Conservation (phyloP, 1,140 invertebrate species). For the Megathymus violae region DNA sequence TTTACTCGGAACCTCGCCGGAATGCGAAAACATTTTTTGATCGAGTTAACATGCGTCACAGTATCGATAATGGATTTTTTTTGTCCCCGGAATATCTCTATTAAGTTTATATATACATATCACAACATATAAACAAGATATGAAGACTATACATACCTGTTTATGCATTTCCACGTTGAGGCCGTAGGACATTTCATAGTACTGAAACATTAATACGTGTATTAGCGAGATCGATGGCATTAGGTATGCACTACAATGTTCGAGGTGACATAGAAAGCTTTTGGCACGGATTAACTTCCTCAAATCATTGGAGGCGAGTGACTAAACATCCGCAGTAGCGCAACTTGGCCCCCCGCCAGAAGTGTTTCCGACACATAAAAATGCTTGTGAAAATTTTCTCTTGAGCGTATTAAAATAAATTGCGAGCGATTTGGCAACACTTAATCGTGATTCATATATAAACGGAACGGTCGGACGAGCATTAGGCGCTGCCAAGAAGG, state of each 20-base stretch:
- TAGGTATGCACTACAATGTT: conserved; percentile 59
- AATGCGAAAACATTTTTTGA: conserved; percentile 57
- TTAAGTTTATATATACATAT: no score
- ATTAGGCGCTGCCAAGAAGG: conserved; percentile 70
- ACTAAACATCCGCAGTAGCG: conserved; percentile 79
- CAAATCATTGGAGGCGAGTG: conserved; percentile 78
- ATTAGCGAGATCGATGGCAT: conserved; percentile 68
- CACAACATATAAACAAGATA: neutral
- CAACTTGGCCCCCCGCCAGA: conserved; percentile 73
- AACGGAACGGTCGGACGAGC: conserved; percentile 68
- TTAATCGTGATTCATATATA: conserved; percentile 82
- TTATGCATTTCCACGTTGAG: conserved; percentile 99
- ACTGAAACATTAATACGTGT: conserved; percentile 90
- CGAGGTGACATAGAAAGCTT: conserved; percentile 64
- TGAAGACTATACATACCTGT: conserved; percentile 95
- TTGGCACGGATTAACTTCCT: conserved; percentile 76
- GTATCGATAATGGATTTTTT: no score
- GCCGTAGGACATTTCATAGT: conserved; percentile 99
- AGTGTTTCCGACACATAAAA: conserved; percentile 82
- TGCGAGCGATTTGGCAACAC: conserved; percentile 82
- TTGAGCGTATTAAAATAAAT: conserved; percentile 83
- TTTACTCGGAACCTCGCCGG: conserved; percentile 39
- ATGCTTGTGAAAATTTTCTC: conserved; percentile 79
- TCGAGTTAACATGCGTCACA: no score
- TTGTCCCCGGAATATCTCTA: no score